phyloP scores from a whole-genome alignment of 2,797 vertebrate species.

The Pygocentrus nattereri region DNA sequence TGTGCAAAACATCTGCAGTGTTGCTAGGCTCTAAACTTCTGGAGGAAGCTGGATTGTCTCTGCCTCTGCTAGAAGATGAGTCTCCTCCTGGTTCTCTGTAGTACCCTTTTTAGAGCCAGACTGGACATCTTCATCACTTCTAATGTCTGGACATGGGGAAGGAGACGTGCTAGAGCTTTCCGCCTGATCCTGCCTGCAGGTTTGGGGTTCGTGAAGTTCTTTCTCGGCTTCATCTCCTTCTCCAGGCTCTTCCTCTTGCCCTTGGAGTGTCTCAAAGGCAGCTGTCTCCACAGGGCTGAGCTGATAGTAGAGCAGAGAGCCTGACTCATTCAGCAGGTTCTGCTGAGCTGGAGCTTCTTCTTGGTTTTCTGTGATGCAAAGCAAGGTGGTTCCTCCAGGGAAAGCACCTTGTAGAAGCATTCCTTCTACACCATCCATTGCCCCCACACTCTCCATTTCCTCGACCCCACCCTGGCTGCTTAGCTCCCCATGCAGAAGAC shows the following conservation, averaged over 20 bases:
- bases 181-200: conserved; percentile 67
- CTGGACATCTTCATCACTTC: conserved; percentile 24
- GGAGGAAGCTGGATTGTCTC: conserved; percentile 75
- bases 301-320: conserved; percentile 83
- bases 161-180: conserved; percentile 68
- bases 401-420: conserved; percentile 89
- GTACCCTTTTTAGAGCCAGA: conserved; percentile 35
- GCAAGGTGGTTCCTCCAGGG: conserved; percentile 84
- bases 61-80: conserved; percentile 62
- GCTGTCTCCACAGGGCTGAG: conserved; percentile 73
- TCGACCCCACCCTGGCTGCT: conserved; percentile 67
- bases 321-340: conserved; percentile 74
- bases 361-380: conserved; percentile 87
- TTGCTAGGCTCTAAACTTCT: conserved; percentile 72
- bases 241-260: conserved; percentile 60
- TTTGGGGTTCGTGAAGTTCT: conserved; percentile 63
- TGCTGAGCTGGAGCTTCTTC: conserved; percentile 51
- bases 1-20: conserved; percentile 87
- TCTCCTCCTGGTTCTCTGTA: conserved; percentile 63
- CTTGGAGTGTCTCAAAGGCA: conserved; percentile 68
- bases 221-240: conserved; percentile 56
- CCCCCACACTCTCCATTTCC: conserved; percentile 74
- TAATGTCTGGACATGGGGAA: conserved; percentile 53
- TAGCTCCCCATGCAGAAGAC: conserved; percentile 80
- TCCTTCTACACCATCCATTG: conserved; percentile 74